phyloP scores from a whole-genome alignment of 2,113 vertebrate species.

The Cathartes aura region DNA sequence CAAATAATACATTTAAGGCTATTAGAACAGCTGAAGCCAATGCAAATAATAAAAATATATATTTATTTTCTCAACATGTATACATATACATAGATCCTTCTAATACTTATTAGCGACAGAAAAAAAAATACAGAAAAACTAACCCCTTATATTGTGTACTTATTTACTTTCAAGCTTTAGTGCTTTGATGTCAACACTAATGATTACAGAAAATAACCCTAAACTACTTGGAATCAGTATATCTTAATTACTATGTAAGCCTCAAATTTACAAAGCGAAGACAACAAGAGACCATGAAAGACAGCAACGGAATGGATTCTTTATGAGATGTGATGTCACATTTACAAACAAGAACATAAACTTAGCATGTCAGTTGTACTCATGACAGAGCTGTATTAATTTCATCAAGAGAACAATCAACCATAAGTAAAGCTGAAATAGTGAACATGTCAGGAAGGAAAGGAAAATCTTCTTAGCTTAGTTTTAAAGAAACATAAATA shows the following conservation, averaged over 20 bases:
- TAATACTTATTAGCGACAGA: not conserved
- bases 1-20: not conserved
- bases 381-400: not conserved
- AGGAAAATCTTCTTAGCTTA: not conserved
- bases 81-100: not conserved
- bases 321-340: not conserved
- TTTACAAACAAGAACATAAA: not conserved
- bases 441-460: not conserved
- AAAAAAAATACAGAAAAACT: not conserved
- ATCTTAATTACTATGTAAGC: conserved; percentile 22
- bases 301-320: not conserved
- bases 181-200: conserved; percentile 1
- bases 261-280: not conserved
- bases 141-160: not conserved
- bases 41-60: not conserved
- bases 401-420: not conserved
- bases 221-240: not conserved
- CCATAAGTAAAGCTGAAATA: not conserved
- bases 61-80: not conserved
- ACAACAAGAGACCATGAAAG: not conserved
- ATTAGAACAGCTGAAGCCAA: not conserved
- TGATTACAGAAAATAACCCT: conserved; percentile 14
- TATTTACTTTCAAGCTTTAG: not conserved
- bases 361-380: not conserved
- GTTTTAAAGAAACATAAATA: not conserved